Conservation (phyloP, 2,888 invertebrate species). For the Orchestes rusci region DNA sequence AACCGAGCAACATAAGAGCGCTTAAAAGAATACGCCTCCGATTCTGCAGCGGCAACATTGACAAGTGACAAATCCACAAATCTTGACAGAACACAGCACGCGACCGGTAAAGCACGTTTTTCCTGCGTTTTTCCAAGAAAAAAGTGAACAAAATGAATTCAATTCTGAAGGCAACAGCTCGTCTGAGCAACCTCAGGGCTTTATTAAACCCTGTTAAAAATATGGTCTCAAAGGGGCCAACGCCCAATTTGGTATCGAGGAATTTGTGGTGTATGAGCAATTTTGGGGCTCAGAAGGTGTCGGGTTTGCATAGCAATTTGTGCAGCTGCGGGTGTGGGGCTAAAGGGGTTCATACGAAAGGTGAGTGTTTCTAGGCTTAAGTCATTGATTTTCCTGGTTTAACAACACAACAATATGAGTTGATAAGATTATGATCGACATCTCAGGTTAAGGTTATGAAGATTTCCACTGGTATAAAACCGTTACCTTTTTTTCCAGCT, state of each 20-base stretch:
- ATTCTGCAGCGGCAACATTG: too few relatives aligned
- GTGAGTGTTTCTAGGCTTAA: slow-evolving; percentile 42
- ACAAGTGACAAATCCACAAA: too few relatives aligned
- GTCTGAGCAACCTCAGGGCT: slow-evolving; percentile 37
- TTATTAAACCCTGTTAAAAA: slow-evolving; percentile 38
- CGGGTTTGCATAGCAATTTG: slow-evolving; percentile 50
- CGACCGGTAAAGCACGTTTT: slow-evolving; percentile 19
- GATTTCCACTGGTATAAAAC: too few relatives aligned
- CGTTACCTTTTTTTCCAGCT: slow-evolving; percentile 49
- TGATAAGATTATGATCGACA: too few relatives aligned
- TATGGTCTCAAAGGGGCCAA: slow-evolving; percentile 21
- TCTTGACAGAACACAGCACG: too few relatives aligned
- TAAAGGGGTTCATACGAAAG: slow-evolving; percentile 60
- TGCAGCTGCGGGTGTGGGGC: slow-evolving; percentile 61
- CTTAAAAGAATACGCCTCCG: too few relatives aligned
- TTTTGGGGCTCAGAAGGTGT: slow-evolving; percentile 34
- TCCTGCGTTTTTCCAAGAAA: not conserved
- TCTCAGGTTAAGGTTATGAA: too few relatives aligned
- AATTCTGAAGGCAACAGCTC: slow-evolving; percentile 56
- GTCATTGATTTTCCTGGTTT: too few relatives aligned
- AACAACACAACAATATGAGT: too few relatives aligned
- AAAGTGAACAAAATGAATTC: slow-evolving; percentile 55
- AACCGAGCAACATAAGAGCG: too few relatives aligned
- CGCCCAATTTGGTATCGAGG: slow-evolving; percentile 51
- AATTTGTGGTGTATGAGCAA: slow-evolving; percentile 68